Percentiles rank a stretch among this genome's conserved stretches.
phyloP scores from a whole-genome alignment of 1,140 invertebrate species.

The Lepidurus packardi region DNA sequence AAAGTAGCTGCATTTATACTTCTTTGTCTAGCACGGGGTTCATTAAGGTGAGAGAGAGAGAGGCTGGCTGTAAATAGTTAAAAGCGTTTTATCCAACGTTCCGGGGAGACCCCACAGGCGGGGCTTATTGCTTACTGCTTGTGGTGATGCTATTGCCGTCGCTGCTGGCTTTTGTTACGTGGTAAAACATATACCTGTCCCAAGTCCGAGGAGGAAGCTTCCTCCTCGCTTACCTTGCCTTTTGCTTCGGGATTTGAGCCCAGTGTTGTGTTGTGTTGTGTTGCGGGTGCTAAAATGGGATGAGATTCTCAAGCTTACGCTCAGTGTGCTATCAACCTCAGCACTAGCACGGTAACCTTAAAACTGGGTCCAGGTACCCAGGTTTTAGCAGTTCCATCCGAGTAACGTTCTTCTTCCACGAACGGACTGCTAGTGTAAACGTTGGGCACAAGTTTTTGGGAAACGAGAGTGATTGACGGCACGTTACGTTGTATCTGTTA shows the following conservation, averaged over 20 bases:
- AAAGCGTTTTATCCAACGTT: conserved; percentile 5
- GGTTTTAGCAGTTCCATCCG: neutral
- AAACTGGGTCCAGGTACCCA: neutral
- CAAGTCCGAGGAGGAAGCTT: neutral
- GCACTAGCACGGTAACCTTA: neutral
- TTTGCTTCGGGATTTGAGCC: neutral
- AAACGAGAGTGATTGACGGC: too few relatives aligned
- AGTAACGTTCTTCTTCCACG: neutral
- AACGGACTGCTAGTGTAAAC: too few relatives aligned
- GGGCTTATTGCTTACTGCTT: neutral
- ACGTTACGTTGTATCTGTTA: too few relatives aligned
- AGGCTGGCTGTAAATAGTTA: neutral
- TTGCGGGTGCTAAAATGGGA: neutral
- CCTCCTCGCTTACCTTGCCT: neutral
- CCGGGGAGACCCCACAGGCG: neutral
- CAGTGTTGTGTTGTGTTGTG: conserved; percentile 4
- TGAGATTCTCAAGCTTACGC: conserved; percentile 2
- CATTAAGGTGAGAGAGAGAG: conserved; percentile 16
- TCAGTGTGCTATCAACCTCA: conserved; percentile 14
- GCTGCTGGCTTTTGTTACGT: neutral
- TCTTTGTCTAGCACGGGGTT: neutral
- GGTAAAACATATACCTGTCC: neutral
- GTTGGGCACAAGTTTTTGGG: too few relatives aligned
- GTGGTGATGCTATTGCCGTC: neutral
- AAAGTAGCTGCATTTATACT: neutral